Conservation (phyloP, 2,113 vertebrate species). For the Oryzias celebensis region DNA sequence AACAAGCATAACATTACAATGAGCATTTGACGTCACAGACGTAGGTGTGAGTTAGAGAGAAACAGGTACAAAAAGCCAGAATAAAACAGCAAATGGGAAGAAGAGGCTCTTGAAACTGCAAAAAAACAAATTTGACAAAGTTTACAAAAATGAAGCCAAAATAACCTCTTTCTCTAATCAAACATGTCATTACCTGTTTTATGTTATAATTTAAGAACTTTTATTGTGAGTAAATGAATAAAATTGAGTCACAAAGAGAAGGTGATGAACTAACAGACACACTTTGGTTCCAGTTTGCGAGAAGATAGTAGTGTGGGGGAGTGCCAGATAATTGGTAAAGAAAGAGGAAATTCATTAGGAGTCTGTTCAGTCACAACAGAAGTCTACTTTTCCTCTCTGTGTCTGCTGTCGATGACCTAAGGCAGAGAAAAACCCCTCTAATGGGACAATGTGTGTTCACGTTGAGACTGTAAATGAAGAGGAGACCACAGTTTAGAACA, state of each 20-base stretch:
- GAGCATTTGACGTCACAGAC: slow-evolving; percentile 25
- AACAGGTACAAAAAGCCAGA: slow-evolving; percentile 8
- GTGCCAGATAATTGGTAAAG: slow-evolving; percentile 24
- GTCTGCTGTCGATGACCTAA: neutral
- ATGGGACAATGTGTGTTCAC: neutral
- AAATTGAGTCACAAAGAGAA: neutral
- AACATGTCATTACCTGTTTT: neutral
- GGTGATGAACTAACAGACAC: slow-evolving; percentile 6
- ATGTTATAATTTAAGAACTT: slow-evolving; percentile 3
- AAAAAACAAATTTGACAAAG: slow-evolving; percentile 3
- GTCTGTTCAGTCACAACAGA: slow-evolving; percentile 6
- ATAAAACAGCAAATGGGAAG: neutral
- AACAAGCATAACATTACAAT: slow-evolving; percentile 38
- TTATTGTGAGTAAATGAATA: slow-evolving; percentile 18
- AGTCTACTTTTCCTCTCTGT: slow-evolving; percentile 24
- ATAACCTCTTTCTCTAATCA: neutral
- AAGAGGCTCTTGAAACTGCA: slow-evolving; percentile 22
- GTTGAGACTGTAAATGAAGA: neutral
- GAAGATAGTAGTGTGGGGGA: slow-evolving; percentile 1
- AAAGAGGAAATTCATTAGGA: slow-evolving; percentile 29
- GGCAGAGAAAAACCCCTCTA: no score
- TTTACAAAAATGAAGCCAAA: slow-evolving; percentile 11
- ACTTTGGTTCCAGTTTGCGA: slow-evolving; percentile 10
- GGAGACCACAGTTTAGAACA: neutral
- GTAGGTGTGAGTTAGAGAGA: slow-evolving; percentile 20